These are phyloP conservation scores for Mylabris sibirica DNA, from an alignment of 2,888 invertebrate genomes.

Conservation along the genomic window DNA sequence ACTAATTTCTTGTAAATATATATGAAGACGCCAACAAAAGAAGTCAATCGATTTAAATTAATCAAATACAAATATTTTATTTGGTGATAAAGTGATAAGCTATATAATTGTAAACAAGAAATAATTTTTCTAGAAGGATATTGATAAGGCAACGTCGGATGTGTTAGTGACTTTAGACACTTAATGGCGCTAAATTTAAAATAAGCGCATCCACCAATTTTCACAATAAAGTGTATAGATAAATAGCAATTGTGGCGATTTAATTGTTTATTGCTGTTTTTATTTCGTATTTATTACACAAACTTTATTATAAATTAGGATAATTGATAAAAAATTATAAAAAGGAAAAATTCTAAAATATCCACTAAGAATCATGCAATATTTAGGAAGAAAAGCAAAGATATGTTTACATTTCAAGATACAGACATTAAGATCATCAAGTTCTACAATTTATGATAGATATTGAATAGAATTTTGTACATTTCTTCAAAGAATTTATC, in stretches of 20 bases:
- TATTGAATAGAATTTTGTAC: neutral
- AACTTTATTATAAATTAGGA: neutral
- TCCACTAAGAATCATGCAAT: neutral
- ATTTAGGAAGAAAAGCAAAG: neutral
- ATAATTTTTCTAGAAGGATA: no score
- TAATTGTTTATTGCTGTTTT: conserved; percentile 1
- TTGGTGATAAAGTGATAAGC: no score
- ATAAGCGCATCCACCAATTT: no score
- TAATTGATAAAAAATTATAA: neutral
- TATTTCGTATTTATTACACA: neutral
- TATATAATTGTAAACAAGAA: no score
- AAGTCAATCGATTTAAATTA: no score
- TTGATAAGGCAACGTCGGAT: no score
- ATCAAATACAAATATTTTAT: no score
- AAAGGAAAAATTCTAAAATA: neutral
- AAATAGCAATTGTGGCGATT: neutral
- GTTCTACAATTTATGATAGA: neutral
- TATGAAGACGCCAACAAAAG: no score
- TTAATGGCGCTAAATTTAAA: no score
- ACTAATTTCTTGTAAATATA: neutral
- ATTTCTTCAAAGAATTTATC: neutral
- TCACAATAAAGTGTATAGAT: no score
- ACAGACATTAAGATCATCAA: neutral
- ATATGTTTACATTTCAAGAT: neutral
- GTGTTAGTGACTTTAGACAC: no score